Evolutionary conservation across 1,140 invertebrate genomes (phyloP).

Genomic region (Mamestra configurata): DNA sequence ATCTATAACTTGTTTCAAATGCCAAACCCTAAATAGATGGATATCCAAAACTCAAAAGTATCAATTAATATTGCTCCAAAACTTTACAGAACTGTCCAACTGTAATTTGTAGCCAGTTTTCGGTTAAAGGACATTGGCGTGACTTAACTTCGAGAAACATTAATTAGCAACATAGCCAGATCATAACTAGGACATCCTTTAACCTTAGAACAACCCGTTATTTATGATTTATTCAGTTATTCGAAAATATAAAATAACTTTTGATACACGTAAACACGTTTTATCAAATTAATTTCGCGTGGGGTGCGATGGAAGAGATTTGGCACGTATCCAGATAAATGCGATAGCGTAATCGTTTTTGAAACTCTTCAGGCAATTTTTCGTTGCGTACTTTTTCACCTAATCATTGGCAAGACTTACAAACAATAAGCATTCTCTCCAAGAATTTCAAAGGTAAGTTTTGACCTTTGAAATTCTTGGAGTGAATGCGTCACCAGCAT

Average conservation of each 20-base stretch:
- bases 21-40: background rate
- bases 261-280: slow-evolving; percentile 41
- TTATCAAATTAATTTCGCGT: slow-evolving; percentile 42
- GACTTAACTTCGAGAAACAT: background rate
- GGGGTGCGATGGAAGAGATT: slow-evolving; percentile 20
- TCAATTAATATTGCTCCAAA: background rate
- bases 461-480: too few relatives aligned
- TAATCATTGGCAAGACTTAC: background rate
- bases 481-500: too few relatives aligned
- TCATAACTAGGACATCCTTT: background rate
- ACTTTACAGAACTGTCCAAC: slow-evolving; percentile 1
- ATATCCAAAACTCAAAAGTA: slow-evolving; percentile 9
- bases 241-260: slow-evolving; percentile 2
- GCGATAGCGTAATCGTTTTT: slow-evolving; percentile 21
- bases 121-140: background rate
- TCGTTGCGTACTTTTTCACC: background rate
- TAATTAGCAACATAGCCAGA: background rate
- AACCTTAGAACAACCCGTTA: slow-evolving; percentile 3
- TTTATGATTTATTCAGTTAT: background rate
- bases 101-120: background rate
- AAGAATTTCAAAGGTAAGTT: too few relatives aligned
- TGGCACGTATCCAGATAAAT: slow-evolving; percentile 40
- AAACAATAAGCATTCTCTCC: background rate
- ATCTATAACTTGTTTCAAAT: background rate
- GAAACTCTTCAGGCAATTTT: slow-evolving; percentile 1